These are phyloP conservation scores for Scrobipalpa costella DNA, from an alignment of 2,888 invertebrate genomes.

Conservation along the genomic window DNA sequence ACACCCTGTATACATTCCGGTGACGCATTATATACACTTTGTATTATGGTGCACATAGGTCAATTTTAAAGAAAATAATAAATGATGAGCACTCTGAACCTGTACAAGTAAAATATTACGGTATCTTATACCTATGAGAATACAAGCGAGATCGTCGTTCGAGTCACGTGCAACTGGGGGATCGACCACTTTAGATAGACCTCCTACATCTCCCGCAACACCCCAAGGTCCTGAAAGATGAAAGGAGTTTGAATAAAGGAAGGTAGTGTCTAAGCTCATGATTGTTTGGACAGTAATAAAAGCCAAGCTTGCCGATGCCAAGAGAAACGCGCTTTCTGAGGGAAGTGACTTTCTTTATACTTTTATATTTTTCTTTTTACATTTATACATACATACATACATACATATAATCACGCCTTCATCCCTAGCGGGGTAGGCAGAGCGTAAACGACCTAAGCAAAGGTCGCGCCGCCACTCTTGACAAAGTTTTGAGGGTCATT, in stretches of 20 bases:
- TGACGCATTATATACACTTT: no score
- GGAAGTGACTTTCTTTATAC: slow-evolving; percentile 67
- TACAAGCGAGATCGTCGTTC: slow-evolving; percentile 56
- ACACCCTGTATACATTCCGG: no score
- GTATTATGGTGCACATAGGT: no score
- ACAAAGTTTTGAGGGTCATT: no score
- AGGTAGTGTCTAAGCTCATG: slow-evolving; percentile 11
- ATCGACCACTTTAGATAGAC: slow-evolving; percentile 29
- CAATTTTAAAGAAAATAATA: no score
- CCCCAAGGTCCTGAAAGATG: neutral
- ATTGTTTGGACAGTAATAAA: slow-evolving; percentile 54
- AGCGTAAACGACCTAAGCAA: no score
- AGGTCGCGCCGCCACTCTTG: no score
- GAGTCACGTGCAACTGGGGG: slow-evolving; percentile 58
- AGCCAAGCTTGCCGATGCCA: slow-evolving; percentile 43
- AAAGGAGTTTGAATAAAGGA: neutral
- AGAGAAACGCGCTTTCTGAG: slow-evolving; percentile 59
- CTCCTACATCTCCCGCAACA: neutral
- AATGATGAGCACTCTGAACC: no score
- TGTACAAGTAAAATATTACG: slow-evolving; percentile 35
- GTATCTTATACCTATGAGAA: slow-evolving; percentile 51
- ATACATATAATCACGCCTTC: no score
- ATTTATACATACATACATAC: no score
- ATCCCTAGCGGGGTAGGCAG: no score
- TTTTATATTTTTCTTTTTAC: slow-evolving; percentile 58